phyloP scores from a whole-genome alignment of 2,797 vertebrate genomes.

The Lutjanus campechanus region DNA sequence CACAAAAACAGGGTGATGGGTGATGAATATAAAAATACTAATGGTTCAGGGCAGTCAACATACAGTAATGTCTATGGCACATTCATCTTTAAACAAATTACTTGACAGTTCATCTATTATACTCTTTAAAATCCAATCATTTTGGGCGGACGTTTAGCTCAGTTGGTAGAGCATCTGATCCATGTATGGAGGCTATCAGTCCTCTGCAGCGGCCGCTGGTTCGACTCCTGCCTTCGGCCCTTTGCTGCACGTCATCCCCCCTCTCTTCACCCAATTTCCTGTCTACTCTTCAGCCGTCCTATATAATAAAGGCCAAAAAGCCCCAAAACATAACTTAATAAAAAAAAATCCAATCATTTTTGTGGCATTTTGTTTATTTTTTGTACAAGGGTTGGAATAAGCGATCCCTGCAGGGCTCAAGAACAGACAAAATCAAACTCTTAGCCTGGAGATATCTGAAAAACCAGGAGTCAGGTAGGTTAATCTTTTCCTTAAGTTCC shows the following conservation, averaged over 20 bases:
- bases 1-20: background rate
- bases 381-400: background rate
- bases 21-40: background rate
- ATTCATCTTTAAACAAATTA: background rate
- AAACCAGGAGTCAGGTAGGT: constrained; percentile 29
- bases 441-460: constrained; percentile 22
- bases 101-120: background rate
- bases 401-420: background rate
- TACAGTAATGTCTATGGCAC: background rate
- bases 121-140: background rate
- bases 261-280: no score
- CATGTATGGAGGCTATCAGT: no score
- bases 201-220: no score
- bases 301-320: no score
- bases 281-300: no score
- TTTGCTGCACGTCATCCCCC: no score
- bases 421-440: constrained; percentile 13
- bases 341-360: no score
- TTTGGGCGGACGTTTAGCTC: background rate
- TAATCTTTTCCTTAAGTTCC: constrained; percentile 62
- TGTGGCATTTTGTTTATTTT: constrained; percentile 17
- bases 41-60: background rate
- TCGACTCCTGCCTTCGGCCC: no score
- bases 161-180: no score
- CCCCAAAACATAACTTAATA: no score